Conservation (phyloP, 2,797 vertebrate genomes). For the Pelodytes ibericus region DNA sequence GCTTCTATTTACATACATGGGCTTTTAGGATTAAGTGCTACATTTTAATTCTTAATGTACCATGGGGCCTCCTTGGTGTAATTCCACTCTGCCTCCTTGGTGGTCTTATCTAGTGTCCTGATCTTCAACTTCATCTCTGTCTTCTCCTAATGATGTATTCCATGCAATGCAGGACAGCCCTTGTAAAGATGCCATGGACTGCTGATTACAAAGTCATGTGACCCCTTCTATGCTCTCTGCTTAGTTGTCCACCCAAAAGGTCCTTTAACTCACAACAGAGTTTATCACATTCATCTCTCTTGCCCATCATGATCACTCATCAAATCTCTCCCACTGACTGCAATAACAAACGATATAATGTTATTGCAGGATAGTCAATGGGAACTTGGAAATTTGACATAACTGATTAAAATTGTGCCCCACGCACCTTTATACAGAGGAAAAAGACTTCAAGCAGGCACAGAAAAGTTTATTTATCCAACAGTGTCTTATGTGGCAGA, state of each 20-base stretch:
- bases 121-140: slow-evolving; percentile 53
- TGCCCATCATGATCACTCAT: slow-evolving; percentile 6
- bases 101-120: slow-evolving; percentile 42
- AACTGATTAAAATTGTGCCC: neutral
- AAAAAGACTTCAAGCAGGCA: neutral
- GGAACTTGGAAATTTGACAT: slow-evolving; percentile 2
- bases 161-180: slow-evolving; percentile 26
- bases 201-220: slow-evolving; percentile 25
- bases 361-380: slow-evolving; percentile 6
- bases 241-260: neutral
- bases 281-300: slow-evolving; percentile 13
- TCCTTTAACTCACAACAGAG: slow-evolving; percentile 30
- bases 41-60: neutral
- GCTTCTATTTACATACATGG: too few species aligned
- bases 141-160: slow-evolving; percentile 15
- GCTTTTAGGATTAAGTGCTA: neutral
- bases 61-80: slow-evolving; percentile 14
- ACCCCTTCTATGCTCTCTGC: slow-evolving; percentile 15
- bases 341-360: slow-evolving; percentile 38
- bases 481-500: neutral
- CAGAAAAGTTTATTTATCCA: neutral
- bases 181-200: slow-evolving; percentile 18
- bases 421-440: neutral
- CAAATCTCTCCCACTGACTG: slow-evolving; percentile 24
- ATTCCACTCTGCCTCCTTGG: slow-evolving; percentile 39